Base-by-base conservation (phyloP, 2,113 vertebrate genomes). In the Rynchops niger region DNA sequence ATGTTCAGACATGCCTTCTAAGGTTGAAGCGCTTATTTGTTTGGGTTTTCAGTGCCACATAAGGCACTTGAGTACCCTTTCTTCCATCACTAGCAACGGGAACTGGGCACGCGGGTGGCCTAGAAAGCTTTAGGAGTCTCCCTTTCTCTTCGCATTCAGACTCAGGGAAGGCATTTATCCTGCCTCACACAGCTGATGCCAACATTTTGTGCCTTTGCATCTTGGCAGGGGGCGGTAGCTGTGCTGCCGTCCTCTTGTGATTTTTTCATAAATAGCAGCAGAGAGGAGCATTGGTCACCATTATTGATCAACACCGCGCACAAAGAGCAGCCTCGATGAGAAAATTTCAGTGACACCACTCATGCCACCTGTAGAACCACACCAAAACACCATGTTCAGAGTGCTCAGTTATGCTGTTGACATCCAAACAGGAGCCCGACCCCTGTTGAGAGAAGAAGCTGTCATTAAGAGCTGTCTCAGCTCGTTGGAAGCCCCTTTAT, bases 161-260 rank as follows among this genome's bases (percentile, higher is more conserved):
- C 55, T 92, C 91, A 86, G 40, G 50, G 78, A 86, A 72, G 47
- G 27, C 66, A 63, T 66, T 81, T 67, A 53, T 58, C 49, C 58
- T 79, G 45, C 36, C 43, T 63, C 82, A 86, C 27, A 72, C 34
- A 90, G 61, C 50, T 88, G 84, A 42, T 55, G 59, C 27, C 94
- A 93, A 82, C 95, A 84, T 92, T 92, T 50, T 95, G 67, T 81
- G 65, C 43, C 66, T 71, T 81, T 96, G 86, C 80, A 63, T 95
- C 92, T 88, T 83, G 85, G 73, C 73, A 94, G 91, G 53, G 84
- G 94, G 66, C n/a, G 36, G 85, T 69, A 96, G n/a, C 55, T 74
- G 12, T 77, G 76, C 56, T 82, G 76, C 67, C 80, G 85, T 71
- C 38, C 29, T 90, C 83, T 91, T 49, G 74, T 92, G 90, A 90